Base-by-base conservation (phyloP, 1,140 invertebrate genomes). In the Pogonomyrmex californicus region DNA sequence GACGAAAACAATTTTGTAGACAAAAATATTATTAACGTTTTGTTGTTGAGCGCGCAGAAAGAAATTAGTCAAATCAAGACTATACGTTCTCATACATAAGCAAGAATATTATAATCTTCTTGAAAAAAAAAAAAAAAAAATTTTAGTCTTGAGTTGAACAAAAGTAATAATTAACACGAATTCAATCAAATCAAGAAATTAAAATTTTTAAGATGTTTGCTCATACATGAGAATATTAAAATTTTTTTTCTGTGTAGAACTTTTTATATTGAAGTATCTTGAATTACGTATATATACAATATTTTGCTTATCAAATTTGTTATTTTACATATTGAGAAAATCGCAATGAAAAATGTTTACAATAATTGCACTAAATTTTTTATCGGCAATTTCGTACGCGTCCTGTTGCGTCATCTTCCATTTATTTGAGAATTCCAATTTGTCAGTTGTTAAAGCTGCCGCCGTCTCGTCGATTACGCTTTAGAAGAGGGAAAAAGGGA, bases 401-500 rank as follows among this genome's bases (percentile, higher is more conserved):
- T 60, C 12, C 41, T 58, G 41, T 9, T 12, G 17, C 54, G 12
- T 44, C 38, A 10, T 47, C 60, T 71, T 33, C 9, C 23, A 30
- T 73, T 73, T 33, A 60, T 54, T 73, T 83, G 49, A 68, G 54
- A 56, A 83, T 83, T 83, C 30, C 79, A 60, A 75, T 23, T 58
- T 54, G 36, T 83, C 66, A 75, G 60, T 44, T 30, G 30, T 10
- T 66, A 14, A 66, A 65, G 38, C 33, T 65, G 36, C 54, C 56
- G 2, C 63, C 54, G 51, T 14, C 54, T 73, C 44, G 54, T 75
- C 73, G 17, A 56, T 58, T 47, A 41, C 66, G 62, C 75, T 56
- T 71, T 73, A 49, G n/a, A 49, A 47, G 41, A 83, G 41, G n/a
- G 33, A 49, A 23, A 23, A 23, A 83, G 54, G 68, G 33, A 75